Conservation (phyloP, 2,113 vertebrate species). For the Hiodon alosoides region DNA sequence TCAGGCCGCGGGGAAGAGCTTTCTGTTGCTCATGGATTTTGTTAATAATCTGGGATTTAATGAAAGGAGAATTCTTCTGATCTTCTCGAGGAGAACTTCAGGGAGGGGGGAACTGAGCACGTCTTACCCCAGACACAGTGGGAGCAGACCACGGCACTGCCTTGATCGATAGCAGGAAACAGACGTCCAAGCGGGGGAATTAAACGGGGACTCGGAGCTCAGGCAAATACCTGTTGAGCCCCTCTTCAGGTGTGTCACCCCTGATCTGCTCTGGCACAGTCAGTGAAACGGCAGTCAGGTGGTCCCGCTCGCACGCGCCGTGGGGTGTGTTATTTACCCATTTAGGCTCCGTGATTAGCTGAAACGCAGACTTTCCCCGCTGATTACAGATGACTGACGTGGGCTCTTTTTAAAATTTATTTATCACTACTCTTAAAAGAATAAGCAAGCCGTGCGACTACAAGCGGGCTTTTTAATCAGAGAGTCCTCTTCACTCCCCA, state of each 20-base stretch:
- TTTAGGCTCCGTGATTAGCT: slow-evolving; percentile 37
- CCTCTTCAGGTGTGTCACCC: not conserved
- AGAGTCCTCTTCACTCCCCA: slow-evolving; percentile 20
- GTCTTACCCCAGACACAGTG: slow-evolving; percentile 1
- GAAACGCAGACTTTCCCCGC: slow-evolving; percentile 35
- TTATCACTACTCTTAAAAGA: slow-evolving; percentile 11
- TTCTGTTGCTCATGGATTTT: no score
- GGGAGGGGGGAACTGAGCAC: slow-evolving; percentile 34
- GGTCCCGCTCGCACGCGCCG: not conserved
- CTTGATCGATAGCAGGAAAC: not conserved
- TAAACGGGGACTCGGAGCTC: not conserved
- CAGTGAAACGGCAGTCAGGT: not conserved
- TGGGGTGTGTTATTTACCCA: slow-evolving; percentile 30
- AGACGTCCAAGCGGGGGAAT: not conserved
- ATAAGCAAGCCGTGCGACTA: slow-evolving; percentile 36
- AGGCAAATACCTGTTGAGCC: not conserved
- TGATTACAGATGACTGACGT: slow-evolving; percentile 47
- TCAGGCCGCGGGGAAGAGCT: no score
- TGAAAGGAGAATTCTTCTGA: no score
- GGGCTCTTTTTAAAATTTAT: slow-evolving; percentile 23
- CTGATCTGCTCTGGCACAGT: not conserved
- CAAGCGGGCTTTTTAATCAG: slow-evolving; percentile 36
- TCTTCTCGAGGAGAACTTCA: not conserved
- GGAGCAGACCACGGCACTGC: not conserved
- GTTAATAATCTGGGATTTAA: no score